phyloP scores from a whole-genome alignment of 2,797 vertebrate species.

The Clarias pachynema region DNA sequence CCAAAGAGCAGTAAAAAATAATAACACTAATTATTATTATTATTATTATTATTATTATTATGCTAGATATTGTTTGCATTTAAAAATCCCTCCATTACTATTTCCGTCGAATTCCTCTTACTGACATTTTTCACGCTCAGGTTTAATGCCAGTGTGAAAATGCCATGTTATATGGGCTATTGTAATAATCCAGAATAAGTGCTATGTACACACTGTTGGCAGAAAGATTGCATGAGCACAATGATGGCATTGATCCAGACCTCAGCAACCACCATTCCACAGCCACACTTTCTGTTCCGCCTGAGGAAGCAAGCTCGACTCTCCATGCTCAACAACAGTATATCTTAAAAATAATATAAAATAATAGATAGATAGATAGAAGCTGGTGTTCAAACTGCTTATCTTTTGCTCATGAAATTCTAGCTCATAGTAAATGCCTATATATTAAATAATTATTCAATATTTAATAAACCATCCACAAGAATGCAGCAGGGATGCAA shows the following conservation, averaged over 20 bases:
- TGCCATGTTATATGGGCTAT: neutral
- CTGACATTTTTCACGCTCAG: neutral
- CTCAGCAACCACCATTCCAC: slow-evolving; percentile 46
- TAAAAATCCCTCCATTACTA: neutral
- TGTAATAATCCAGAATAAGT: slow-evolving; percentile 21
- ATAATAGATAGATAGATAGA: neutral
- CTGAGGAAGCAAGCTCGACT: slow-evolving; percentile 31
- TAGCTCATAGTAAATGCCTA: neutral
- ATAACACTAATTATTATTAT: neutral
- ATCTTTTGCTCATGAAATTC: neutral
- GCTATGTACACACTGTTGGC: slow-evolving; percentile 34
- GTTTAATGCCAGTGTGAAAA: neutral
- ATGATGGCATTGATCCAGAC: slow-evolving; percentile 58
- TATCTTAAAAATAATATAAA: neutral
- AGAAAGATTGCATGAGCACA: slow-evolving; percentile 45
- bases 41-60: neutral
- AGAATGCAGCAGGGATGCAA: no score
- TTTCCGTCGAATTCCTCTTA: neutral
- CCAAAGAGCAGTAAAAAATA: neutral
- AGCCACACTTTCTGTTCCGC: slow-evolving; percentile 43
- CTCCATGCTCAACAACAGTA: neutral
- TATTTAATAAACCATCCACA: neutral
- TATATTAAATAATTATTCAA: neutral
- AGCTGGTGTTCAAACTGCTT: neutral
- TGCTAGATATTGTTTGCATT: neutral